Evolutionary conservation across 2,113 vertebrate genomes (phyloP).

Genomic region (Melanerpes formicivorus): DNA sequence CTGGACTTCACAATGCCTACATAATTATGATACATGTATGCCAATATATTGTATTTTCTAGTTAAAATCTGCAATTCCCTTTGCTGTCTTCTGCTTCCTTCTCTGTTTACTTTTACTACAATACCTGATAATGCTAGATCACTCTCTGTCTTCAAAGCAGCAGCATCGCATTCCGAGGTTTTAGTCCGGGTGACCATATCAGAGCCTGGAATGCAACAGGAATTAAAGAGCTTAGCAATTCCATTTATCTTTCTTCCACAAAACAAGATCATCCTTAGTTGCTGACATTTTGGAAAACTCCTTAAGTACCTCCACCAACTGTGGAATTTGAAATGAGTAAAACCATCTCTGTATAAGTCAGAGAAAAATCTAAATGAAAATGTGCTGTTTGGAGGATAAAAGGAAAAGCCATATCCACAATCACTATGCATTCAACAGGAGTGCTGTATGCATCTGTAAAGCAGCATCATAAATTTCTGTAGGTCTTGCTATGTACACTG

Average conservation of each 20-base stretch:
- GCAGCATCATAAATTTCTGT: not conserved
- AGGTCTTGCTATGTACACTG: not conserved
- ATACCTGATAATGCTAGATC: slow-evolving; percentile 29
- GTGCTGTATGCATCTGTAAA: not conserved
- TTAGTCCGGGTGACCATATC: not conserved
- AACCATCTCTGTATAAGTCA: not conserved
- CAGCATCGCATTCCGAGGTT: not conserved
- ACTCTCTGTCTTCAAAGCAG: not conserved
- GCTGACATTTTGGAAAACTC: not conserved
- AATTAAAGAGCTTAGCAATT: not conserved
- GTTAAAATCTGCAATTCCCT: not conserved
- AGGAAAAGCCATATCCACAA: not conserved
- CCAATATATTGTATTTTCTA: not conserved
- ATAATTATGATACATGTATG: not conserved
- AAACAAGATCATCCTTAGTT: not conserved
- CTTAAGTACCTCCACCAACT: not conserved
- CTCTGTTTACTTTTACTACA: not conserved
- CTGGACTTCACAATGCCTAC: not conserved
- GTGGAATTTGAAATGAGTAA: not conserved
- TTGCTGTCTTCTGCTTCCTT: not conserved
- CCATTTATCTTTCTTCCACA: not conserved
- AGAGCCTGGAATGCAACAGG: slow-evolving; percentile 30
- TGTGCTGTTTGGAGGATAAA: not conserved
- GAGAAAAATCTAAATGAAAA: not conserved
- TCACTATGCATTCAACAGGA: not conserved